Evolutionary conservation across 2,797 vertebrate genomes (phyloP), one percentile per base, ranked within the genome.

Genomic region (Halcyon badia): DNA sequence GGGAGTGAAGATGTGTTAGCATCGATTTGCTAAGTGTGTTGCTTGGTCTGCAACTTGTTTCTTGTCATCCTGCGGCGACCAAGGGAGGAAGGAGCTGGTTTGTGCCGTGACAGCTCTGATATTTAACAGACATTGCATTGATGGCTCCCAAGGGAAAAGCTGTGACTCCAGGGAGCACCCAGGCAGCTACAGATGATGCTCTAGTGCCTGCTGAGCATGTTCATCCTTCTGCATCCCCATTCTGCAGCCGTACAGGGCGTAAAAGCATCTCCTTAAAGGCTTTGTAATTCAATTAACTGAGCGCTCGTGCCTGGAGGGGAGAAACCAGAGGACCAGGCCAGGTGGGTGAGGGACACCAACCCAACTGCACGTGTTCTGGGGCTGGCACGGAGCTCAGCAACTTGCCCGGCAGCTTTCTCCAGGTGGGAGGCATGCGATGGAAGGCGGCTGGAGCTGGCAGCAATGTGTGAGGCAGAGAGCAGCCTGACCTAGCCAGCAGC

Each of bases 121-220:
- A 7, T 14, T n/a, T 42, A n/a, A 52, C 61, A 24, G 61, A 6
- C 12, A 3, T 10, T 13, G 1, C 15, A 0, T 5, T 1, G 0
- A 41, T 18, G 16, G 9, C 9, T 66, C 60, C 79, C 66, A 30
- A 7, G 21, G 52, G 65, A 66, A 31, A 42, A n/a, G 46, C 46
- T 10, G 17, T 25, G 78, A 18, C 46, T 35, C 52, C 6, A 2
- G 10, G 48, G 48, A 49, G 39, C 30, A 21, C 13, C 8, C 3
- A 54, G 24, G 35, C 84, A 68, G 28, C 66, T 12, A 6, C n/a
- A 33, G 39, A 14, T 4, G 39, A 26, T 13, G 46, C 21, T 11
- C 37, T 31, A 33, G 14, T 11, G 33, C 54, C 54, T 5, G 25
- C 14, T 19, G 62, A 69, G 61, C 35, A 4, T 2, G 2, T 30